These are phyloP conservation scores for Tipula unca DNA, from an alignment of 2,888 invertebrate species.

Conservation along the genomic window DNA sequence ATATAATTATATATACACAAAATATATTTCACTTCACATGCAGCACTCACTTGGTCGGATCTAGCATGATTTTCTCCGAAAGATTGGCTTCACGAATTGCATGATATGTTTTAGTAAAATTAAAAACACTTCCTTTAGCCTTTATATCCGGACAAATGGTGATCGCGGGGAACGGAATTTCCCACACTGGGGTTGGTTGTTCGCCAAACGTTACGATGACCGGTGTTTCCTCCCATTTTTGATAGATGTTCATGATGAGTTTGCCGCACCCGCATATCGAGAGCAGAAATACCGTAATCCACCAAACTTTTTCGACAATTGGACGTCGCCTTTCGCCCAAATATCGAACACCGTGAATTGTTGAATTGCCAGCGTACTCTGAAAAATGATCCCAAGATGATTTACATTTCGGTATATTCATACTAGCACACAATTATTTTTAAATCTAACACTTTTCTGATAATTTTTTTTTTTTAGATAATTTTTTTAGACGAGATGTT, in stretches of 20 bases:
- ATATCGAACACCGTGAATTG: constrained; percentile 55
- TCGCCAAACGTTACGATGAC: constrained; percentile 60
- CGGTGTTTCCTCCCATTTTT: constrained; percentile 62
- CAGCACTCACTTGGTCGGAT: constrained; percentile 33
- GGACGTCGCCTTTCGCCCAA: constrained; percentile 52
- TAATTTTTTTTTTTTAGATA: neutral
- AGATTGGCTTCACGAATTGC: constrained; percentile 25
- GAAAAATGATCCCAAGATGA: constrained; percentile 33
- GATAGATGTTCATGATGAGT: constrained; percentile 55
- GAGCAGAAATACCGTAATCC: constrained; percentile 51
- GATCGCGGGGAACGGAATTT: constrained; percentile 27
- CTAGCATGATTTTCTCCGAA: neutral
- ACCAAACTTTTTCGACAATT: constrained; percentile 53
- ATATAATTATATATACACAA: constrained; percentile 54
- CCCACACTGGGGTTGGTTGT: constrained; percentile 44
- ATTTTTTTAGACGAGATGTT: neutral
- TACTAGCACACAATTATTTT: neutral
- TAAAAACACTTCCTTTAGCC: neutral
- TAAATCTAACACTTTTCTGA: no score
- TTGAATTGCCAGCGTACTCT: constrained; percentile 53
- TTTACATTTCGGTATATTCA: neutral
- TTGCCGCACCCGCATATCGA: constrained; percentile 52
- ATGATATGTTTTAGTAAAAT: constrained; percentile 29
- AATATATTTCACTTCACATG: no score
- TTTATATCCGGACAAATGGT: constrained; percentile 26